Evolutionary conservation across 1,140 invertebrate species (phyloP), one percentile per base, ranked within the genome.

Genomic region (Phthorimaea operculella): DNA sequence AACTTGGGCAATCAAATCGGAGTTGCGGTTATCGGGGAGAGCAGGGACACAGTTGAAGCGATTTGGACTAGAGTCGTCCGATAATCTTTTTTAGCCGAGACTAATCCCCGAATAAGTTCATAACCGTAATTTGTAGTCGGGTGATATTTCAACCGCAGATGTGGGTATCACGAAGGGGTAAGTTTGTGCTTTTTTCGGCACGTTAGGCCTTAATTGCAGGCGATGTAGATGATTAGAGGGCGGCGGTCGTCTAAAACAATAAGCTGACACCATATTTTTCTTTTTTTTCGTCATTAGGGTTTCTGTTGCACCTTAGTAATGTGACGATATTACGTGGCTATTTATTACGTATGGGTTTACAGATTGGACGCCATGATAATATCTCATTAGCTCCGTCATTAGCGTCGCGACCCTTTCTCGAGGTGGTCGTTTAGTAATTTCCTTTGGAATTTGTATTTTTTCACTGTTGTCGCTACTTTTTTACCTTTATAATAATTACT

Each of bases 171-270:
- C 51, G 65, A 83, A 76, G 72, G 80, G 81, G 73, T 84, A 68
- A 75, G 54, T 66, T 69, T 69, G 67, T 72, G 66, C 66, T 73
- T 75, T 79, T 77, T 74, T 72, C 59, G 59, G 60, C 60, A 57
- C 42, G 54, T 57, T 63, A 64, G 60, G 50, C 63, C 66, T 75
- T 84, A 82, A 84, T 84, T 79, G 79, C 66, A 72, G 72, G 63
- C 73, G 68, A 76, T 72, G 69, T 59, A 74, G 57, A 62, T 62
- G 77, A 84, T 84, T 79, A 82, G 75, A 82, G 74, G 74, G 78
- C 76, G 79, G 81, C 68, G 59, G 67, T 72, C 66, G 75, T 81
- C 76, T 81, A 84, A 84, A 84, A 84, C 81, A 84, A 84, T 84
- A 79, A 81, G 64, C 72, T 66, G 62, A 70, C 60, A 67, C 72